These are phyloP conservation scores for Drosophila ambigua DNA, from an alignment of 1,140 invertebrate species.

Conservation along the genomic window DNA sequence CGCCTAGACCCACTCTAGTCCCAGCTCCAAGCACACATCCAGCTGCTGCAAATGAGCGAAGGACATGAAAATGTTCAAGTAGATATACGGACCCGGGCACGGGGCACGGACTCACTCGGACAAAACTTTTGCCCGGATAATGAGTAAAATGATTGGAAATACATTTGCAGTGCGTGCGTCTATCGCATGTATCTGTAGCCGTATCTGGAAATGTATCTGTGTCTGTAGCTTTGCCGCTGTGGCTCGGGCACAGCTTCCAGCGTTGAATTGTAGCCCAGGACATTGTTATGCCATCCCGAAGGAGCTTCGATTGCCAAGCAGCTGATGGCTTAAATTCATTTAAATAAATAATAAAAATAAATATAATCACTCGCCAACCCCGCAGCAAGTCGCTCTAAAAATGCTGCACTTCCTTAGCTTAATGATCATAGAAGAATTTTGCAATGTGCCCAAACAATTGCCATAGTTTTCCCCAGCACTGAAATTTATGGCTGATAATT, in stretches of 20 bases:
- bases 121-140: conserved; percentile 76
- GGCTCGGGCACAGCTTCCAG: conserved; percentile 16
- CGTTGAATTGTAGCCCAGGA: conserved; percentile 31
- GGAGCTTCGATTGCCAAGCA: neutral
- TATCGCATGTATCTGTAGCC: conserved; percentile 51
- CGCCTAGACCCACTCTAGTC: conserved; percentile 34
- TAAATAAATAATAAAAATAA: too few species aligned
- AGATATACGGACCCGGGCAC: conserved; percentile 31
- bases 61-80: conserved; percentile 71
- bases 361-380: too few species aligned
- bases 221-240: conserved; percentile 25
- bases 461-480: conserved; percentile 2
- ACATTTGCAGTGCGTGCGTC: conserved; percentile 72
- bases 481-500: conserved; percentile 31
- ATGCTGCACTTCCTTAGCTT: too few species aligned
- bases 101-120: conserved; percentile 13
- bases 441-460: too few species aligned
- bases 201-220: conserved; percentile 1
- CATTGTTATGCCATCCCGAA: conserved; percentile 36
- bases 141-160: conserved; percentile 82
- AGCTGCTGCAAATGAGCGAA: conserved; percentile 56
- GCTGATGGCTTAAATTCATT: too few species aligned
- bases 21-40: neutral
- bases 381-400: too few species aligned
- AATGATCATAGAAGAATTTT: too few species aligned